phyloP scores from a whole-genome alignment of 2,113 vertebrate genomes.

The Nibea coibor region DNA sequence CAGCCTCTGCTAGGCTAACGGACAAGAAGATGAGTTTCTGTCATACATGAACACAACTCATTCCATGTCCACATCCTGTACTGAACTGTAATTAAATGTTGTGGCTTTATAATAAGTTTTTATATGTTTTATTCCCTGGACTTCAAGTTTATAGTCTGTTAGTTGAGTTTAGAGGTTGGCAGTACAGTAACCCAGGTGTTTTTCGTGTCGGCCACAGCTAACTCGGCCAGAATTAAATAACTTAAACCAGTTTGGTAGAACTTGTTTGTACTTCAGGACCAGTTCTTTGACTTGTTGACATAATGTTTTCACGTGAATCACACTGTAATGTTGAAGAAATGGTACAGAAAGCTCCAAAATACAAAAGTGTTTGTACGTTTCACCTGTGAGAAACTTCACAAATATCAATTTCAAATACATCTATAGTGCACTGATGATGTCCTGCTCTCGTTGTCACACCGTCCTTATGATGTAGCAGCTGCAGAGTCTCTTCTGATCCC shows the following conservation, averaged over 20 bases:
- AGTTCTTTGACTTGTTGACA: neutral
- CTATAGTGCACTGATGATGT: neutral
- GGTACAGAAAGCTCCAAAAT: too few species aligned
- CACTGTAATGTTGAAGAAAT: neutral
- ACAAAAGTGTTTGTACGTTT: neutral
- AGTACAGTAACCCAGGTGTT: neutral
- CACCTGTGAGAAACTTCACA: neutral
- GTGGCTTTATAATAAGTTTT: neutral
- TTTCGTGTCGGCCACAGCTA: neutral
- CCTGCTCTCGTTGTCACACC: neutral
- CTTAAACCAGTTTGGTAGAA: neutral
- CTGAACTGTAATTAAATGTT: constrained; percentile 18
- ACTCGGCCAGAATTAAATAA: neutral
- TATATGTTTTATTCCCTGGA: neutral
- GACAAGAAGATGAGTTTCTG: neutral
- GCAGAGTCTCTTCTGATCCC: constrained; percentile 12
- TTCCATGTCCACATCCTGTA: neutral
- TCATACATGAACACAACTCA: neutral
- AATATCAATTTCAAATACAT: neutral
- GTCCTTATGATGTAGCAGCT: constrained; percentile 12
- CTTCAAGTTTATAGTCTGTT: neutral
- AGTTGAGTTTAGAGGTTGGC: neutral
- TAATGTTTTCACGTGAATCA: neutral
- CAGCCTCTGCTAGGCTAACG: neutral
- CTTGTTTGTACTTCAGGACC: neutral